Conservation (phyloP, 2,113 vertebrate species). For the Dicentrarchus labrax region DNA sequence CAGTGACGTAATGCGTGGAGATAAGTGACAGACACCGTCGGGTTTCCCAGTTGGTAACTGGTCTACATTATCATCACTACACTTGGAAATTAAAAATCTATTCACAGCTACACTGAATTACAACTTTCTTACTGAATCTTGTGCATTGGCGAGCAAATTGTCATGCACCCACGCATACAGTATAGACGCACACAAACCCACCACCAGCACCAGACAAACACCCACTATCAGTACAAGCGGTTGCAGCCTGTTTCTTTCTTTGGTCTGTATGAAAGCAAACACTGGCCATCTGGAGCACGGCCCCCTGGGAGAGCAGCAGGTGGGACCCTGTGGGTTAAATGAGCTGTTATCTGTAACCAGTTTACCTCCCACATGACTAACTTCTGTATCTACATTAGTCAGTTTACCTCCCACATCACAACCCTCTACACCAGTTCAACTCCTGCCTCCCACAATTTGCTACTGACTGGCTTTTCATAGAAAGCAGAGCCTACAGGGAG, state of each 20-base stretch:
- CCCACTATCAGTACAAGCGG: constrained; percentile 57
- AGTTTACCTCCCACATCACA: constrained; percentile 55
- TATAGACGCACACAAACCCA: constrained; percentile 30
- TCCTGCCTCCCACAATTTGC: constrained; percentile 43
- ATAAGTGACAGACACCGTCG: not conserved
- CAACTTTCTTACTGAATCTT: constrained; percentile 18
- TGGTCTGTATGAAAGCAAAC: constrained; percentile 62
- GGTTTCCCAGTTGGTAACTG: not conserved
- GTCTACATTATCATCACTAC: not conserved
- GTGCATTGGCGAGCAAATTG: constrained; percentile 26
- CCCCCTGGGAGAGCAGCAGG: constrained; percentile 72
- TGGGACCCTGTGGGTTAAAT: constrained; percentile 73
- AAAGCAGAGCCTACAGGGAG: not conserved
- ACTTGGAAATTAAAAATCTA: constrained; percentile 2
- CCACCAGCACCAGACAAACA: constrained; percentile 58
- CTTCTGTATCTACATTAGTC: constrained; percentile 70
- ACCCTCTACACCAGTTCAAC: constrained; percentile 46
- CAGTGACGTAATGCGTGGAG: not conserved
- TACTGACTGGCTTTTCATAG: constrained; percentile 34
- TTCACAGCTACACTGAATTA: not conserved
- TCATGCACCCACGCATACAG: constrained; percentile 30
- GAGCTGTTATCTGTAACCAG: constrained; percentile 71
- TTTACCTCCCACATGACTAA: constrained; percentile 69
- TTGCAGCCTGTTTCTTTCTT: constrained; percentile 49
- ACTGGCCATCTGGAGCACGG: constrained; percentile 76